phyloP scores from a whole-genome alignment of 2,113 vertebrate species.

The Alligator mississippiensis region DNA sequence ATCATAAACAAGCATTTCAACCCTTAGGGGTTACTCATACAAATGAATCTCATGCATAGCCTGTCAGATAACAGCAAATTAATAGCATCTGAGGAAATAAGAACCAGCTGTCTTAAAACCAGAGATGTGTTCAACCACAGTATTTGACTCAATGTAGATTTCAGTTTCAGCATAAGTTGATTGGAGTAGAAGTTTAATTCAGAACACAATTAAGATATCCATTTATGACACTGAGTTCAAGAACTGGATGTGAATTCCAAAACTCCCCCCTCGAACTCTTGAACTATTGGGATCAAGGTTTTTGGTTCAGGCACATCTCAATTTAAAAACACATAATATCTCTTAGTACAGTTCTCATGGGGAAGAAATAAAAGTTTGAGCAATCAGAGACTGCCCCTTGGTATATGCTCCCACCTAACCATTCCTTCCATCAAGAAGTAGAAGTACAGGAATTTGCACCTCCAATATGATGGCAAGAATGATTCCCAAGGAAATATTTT shows the following conservation, averaged over 20 bases:
- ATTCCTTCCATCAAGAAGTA: neutral
- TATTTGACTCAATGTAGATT: conserved; percentile 8
- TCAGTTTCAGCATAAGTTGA: neutral
- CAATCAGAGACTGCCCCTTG: neutral
- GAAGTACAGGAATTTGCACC: neutral
- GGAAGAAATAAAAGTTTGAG: neutral
- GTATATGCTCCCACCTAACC: neutral
- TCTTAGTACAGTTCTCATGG: neutral
- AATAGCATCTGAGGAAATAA: conserved; percentile 40
- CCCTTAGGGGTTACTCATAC: conserved; percentile 16
- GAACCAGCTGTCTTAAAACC: conserved; percentile 38
- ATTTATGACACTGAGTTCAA: neutral
- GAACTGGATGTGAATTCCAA: neutral
- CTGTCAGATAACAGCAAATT: conserved; percentile 32
- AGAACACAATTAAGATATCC: neutral
- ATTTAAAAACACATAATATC: neutral
- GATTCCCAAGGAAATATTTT: neutral
- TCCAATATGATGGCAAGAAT: neutral
- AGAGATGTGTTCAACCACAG: conserved; percentile 24
- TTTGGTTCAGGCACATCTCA: neutral
- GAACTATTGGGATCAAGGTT: neutral
- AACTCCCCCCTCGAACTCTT: neutral
- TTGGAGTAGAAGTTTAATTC: neutral
- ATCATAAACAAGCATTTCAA: conserved; percentile 16
- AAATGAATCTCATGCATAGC: conserved; percentile 54